phyloP scores from a whole-genome alignment of 2,113 vertebrate genomes.

The Zosterops pallidus region DNA sequence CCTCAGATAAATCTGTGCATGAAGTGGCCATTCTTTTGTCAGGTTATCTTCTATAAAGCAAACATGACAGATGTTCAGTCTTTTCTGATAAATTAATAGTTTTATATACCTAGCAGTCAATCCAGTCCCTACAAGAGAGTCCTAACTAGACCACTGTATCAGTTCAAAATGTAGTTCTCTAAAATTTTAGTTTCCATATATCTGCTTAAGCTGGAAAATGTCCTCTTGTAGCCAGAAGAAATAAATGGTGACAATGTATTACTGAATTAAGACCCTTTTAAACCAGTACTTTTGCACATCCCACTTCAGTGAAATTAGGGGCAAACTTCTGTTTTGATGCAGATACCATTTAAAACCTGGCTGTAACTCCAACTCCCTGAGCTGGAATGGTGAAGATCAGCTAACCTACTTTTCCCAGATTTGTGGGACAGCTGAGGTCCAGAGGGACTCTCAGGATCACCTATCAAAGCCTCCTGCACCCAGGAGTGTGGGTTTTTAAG shows the following conservation, averaged over 20 bases:
- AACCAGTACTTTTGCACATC: background rate
- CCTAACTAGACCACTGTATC: background rate
- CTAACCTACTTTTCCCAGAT: background rate
- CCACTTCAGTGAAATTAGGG: background rate
- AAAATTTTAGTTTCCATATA: background rate
- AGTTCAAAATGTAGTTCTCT: background rate
- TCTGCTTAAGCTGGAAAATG: background rate
- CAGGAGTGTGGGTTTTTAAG: background rate
- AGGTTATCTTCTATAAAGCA: slow-evolving; percentile 72
- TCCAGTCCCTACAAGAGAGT: background rate
- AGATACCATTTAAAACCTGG: background rate
- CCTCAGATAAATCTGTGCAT: slow-evolving; percentile 72
- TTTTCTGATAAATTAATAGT: background rate
- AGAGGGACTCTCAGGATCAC: background rate
- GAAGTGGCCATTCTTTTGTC: slow-evolving; percentile 73
- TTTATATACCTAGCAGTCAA: background rate
- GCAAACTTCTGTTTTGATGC: background rate
- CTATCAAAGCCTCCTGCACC: background rate
- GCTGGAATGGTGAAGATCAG: background rate
- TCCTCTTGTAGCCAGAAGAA: background rate
- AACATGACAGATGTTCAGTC: slow-evolving; percentile 24
- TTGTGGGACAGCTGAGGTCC: background rate
- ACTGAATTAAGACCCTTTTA: background rate
- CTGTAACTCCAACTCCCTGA: background rate
- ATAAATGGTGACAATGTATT: background rate